These are phyloP conservation scores for Tiliacea citrago DNA, from an alignment of 2,888 invertebrate species.

Conservation along the genomic window DNA sequence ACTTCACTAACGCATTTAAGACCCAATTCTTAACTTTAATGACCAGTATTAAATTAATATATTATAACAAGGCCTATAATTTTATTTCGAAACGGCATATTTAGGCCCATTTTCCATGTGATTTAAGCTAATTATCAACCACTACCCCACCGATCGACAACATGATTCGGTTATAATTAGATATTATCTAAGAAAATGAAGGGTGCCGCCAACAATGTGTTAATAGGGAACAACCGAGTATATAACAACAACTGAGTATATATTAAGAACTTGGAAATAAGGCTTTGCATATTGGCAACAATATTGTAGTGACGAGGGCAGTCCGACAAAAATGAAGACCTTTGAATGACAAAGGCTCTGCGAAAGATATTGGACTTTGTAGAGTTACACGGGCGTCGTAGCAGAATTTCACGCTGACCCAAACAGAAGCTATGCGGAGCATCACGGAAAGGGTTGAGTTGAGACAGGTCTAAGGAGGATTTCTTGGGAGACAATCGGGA, in stretches of 20 bases:
- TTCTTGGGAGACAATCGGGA: conserved; percentile 90
- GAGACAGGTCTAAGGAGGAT: conserved; percentile 89
- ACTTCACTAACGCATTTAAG: conserved; percentile 37
- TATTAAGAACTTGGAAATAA: conserved; percentile 49
- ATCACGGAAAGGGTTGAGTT: conserved; percentile 88
- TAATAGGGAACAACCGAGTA: conserved; percentile 50
- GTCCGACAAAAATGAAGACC: conserved; percentile 67
- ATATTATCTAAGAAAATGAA: conserved; percentile 61
- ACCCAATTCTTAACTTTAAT: conserved; percentile 39
- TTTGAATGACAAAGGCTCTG: conserved; percentile 73
- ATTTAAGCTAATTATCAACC: conserved; percentile 63
- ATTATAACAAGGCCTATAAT: conserved; percentile 44
- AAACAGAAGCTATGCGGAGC: conserved; percentile 88
- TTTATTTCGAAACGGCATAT: conserved; percentile 47
- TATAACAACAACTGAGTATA: too few species aligned
- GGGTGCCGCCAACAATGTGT: conserved; percentile 60
- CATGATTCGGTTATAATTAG: conserved; percentile 48
- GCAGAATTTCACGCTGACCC: conserved; percentile 90
- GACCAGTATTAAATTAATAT: conserved; percentile 41
- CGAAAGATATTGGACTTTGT: conserved; percentile 79
- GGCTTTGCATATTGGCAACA: conserved; percentile 22
- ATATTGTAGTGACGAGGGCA: conserved; percentile 36
- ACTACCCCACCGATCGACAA: conserved; percentile 56
- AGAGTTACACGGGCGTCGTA: conserved; percentile 80
- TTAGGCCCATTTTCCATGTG: conserved; percentile 43